Evolutionary conservation across 2,888 invertebrate genomes (phyloP).

Genomic region (Perdita meconis): DNA sequence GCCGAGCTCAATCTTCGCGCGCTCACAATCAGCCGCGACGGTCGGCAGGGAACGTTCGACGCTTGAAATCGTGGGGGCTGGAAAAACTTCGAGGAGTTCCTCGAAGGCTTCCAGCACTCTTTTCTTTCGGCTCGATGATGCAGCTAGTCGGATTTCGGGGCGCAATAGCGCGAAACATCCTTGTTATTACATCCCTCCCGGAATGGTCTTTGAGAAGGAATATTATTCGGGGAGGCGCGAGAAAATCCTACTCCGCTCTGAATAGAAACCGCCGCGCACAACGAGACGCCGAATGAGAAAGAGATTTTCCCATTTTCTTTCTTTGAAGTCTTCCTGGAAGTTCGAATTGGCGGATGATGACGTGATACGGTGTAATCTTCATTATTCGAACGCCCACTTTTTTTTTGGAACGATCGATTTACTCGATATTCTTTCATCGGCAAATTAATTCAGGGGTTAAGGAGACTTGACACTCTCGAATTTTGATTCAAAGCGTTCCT

Average conservation of each 20-base stretch:
- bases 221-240: not conserved
- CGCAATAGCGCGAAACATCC: not conserved
- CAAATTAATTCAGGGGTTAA: no score
- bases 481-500: no score
- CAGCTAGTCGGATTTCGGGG: not conserved
- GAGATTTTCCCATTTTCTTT: no score
- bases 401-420: no score
- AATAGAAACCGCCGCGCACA: not conserved
- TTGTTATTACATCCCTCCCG: not conserved
- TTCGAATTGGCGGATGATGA: no score
- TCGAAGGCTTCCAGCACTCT: conserved; percentile 11
- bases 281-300: no score
- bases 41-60: conserved; percentile 21
- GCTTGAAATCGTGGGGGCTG: not conserved
- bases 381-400: no score
- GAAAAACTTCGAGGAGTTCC: conserved; percentile 28
- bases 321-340: no score
- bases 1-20: conserved; percentile 30
- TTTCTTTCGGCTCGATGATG: not conserved
- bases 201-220: no score
- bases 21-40: conserved; percentile 32
- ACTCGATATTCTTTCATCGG: no score
- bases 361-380: no score
- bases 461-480: no score
- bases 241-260: not conserved